Conservation (phyloP, 2,113 vertebrate genomes). For the Coptodon rendalli region DNA sequence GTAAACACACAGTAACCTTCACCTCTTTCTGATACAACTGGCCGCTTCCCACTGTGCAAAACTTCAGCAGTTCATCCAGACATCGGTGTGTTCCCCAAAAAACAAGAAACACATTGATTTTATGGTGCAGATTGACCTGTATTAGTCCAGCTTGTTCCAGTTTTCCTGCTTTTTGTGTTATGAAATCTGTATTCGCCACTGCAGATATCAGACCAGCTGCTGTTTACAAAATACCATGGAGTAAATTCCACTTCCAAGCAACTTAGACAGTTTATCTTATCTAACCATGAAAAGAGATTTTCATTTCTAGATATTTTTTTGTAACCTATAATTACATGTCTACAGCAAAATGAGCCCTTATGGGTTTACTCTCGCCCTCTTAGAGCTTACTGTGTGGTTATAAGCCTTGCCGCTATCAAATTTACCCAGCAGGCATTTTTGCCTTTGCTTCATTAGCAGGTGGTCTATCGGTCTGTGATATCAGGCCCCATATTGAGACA, state of each 20-base stretch:
- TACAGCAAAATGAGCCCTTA: not conserved
- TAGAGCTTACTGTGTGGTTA: not conserved
- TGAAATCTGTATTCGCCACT: not conserved
- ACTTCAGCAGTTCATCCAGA: not conserved
- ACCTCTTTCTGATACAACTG: conserved; percentile 38
- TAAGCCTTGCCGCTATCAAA: not conserved
- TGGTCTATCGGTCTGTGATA: not conserved
- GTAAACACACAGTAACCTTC: conserved; percentile 13
- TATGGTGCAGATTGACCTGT: not conserved
- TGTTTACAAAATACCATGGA: not conserved
- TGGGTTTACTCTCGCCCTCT: not conserved
- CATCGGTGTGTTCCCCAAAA: not conserved
- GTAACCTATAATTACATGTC: not conserved
- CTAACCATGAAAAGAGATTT: not conserved
- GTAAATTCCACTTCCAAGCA: not conserved
- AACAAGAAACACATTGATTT: not conserved
- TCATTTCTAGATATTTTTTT: not conserved
- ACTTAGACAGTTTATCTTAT: not conserved
- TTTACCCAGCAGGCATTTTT: not conserved
- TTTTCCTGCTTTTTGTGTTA: not conserved
- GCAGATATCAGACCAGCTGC: not conserved
- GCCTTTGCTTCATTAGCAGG: not conserved
- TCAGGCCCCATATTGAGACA: not conserved
- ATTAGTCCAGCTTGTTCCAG: conserved; percentile 1
- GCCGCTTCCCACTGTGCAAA: conserved; percentile 19